Evolutionary conservation across 2,797 vertebrate genomes (phyloP).

Genomic region (Poeciliopsis presidionis): DNA sequence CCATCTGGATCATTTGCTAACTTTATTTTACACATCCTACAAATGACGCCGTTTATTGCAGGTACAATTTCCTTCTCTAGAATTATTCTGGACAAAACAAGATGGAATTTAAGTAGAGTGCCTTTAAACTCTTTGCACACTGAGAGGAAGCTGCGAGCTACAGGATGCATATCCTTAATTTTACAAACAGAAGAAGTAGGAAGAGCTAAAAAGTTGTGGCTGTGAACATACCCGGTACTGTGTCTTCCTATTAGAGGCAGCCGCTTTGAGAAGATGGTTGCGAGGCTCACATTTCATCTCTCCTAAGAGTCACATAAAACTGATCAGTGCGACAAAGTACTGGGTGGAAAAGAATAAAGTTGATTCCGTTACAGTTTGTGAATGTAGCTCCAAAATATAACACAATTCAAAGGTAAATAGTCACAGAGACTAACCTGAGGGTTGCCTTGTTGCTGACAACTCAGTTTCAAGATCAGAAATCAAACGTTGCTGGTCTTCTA

Average conservation of each 20-base stretch:
- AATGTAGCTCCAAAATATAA: neutral
- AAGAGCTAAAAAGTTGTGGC: neutral
- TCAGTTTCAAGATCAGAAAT: conserved; percentile 85
- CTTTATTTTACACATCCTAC: neutral
- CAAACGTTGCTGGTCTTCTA: conserved; percentile 87
- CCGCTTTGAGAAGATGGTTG: conserved; percentile 84
- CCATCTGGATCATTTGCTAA: neutral
- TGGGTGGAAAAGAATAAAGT: neutral
- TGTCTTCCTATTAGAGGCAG: conserved; percentile 82
- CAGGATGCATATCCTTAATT: conserved; percentile 15
- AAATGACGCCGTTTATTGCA: neutral
- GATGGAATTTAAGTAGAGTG: conserved; percentile 36
- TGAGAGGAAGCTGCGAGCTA: conserved; percentile 46
- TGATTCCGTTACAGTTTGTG: neutral
- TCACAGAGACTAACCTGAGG: conserved; percentile 73
- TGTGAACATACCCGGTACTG: conserved; percentile 76
- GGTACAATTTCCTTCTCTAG: conserved; percentile 8
- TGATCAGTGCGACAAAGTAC: conserved; percentile 2
- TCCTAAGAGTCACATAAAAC: conserved; percentile 71
- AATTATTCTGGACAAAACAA: conserved; percentile 24
- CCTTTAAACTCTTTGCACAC: conserved; percentile 4
- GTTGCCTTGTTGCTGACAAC: conserved; percentile 69
- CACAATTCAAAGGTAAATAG: neutral
- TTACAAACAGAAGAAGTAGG: conserved; percentile 25
- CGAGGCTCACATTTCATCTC: conserved; percentile 80